A percentile compares a stretch with the other conserved stretches of the same genome.
Evolutionary conservation across 2,888 invertebrate species (phyloP).

Genomic region (Folsomia candida): DNA sequence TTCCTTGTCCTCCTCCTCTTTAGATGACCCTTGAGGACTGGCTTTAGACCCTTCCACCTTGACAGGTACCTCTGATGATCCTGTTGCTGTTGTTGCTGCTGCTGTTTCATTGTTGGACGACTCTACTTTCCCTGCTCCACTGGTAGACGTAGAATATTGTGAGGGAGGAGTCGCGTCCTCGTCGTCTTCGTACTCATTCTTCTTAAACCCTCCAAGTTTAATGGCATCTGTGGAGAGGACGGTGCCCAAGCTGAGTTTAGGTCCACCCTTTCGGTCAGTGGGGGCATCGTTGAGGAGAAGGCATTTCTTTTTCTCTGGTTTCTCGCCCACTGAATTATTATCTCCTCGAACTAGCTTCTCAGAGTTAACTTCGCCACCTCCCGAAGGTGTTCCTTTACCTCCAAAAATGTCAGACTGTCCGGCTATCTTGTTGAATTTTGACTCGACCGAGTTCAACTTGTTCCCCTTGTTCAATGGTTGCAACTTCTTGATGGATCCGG

Average conservation of each 20-base stretch:
- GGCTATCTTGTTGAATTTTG: neutral
- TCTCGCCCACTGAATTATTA: slow-evolving; percentile 16
- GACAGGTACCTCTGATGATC: slow-evolving; percentile 7
- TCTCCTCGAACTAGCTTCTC: neutral
- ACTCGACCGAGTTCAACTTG: slow-evolving; percentile 12
- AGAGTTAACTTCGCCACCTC: neutral
- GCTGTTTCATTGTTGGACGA: neutral
- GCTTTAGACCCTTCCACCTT: slow-evolving; percentile 51
- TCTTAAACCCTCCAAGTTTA: slow-evolving; percentile 42
- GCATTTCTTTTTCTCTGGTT: slow-evolving; percentile 47
- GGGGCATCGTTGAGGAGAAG: slow-evolving; percentile 47
- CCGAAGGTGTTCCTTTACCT: slow-evolving; percentile 13
- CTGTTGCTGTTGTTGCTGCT: neutral
- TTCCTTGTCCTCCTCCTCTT: slow-evolving; percentile 47
- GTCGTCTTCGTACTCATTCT: slow-evolving; percentile 35
- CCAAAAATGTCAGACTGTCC: neutral
- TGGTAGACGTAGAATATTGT: neutral
- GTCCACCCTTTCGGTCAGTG: slow-evolving; percentile 62
- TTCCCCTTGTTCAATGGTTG: slow-evolving; percentile 26
- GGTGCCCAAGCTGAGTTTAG: slow-evolving; percentile 79
- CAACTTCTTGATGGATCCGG: slow-evolving; percentile 31
- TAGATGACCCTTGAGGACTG: slow-evolving; percentile 49
- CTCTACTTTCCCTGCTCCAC: neutral
- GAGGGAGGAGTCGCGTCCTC: slow-evolving; percentile 24
- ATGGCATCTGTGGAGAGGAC: slow-evolving; percentile 73